Conservation (phyloP, 2,888 invertebrate genomes). For the Blomia tropicalis region DNA sequence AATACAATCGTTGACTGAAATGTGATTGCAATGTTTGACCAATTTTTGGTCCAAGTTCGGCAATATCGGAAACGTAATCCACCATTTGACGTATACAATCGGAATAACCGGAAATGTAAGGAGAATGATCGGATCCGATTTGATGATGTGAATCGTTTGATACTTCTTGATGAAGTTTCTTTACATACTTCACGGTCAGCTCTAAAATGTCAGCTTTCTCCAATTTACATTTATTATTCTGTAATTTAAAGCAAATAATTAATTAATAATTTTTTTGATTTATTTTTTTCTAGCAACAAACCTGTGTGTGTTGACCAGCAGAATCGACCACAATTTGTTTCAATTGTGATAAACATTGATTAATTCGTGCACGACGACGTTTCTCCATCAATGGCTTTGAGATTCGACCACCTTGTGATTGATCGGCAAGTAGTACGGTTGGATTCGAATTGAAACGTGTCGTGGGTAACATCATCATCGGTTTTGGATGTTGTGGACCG, state of each 20-base stretch:
- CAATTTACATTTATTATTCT: slow-evolving; percentile 24
- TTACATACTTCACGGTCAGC: slow-evolving; percentile 27
- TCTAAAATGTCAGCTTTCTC: slow-evolving; percentile 28
- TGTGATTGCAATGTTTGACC: slow-evolving; percentile 1
- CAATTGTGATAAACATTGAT: slow-evolving; percentile 24
- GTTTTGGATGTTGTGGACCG: slow-evolving; percentile 11
- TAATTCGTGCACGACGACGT: slow-evolving; percentile 27
- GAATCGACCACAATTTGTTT: slow-evolving; percentile 26
- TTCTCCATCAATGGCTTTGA: slow-evolving; percentile 27
- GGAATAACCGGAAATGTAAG: background rate
- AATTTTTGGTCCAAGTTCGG: background rate
- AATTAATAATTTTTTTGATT: slow-evolving; percentile 26
- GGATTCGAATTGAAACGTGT: slow-evolving; percentile 9
- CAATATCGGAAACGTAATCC: background rate
- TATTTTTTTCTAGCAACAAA: slow-evolving; percentile 1
- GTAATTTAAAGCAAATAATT: slow-evolving; percentile 19
- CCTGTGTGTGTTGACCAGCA: slow-evolving; percentile 17
- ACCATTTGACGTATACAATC: slow-evolving; percentile 16
- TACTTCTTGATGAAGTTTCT: slow-evolving; percentile 10
- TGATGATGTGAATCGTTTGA: background rate
- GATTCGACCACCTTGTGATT: background rate
- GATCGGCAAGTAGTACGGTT: background rate
- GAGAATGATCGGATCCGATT: background rate
- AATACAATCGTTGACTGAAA: background rate
- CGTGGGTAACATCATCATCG: slow-evolving; percentile 4